Evolutionary conservation across 2,797 vertebrate species (phyloP), one percentile per base, ranked within the genome.

Genomic region (Semaprochilodus insignis): DNA sequence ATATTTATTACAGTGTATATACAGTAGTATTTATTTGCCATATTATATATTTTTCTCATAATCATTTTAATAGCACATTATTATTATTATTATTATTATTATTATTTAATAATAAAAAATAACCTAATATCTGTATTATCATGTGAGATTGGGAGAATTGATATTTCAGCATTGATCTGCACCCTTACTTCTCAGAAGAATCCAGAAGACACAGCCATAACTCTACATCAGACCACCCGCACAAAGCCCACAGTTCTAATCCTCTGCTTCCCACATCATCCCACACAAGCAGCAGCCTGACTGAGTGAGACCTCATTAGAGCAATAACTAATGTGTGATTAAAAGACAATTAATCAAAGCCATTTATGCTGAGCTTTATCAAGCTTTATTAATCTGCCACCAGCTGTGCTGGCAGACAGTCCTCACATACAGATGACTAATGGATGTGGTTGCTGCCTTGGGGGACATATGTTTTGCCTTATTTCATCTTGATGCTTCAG

Each of bases 221-320:
- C 40, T 23, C 15, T 54, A 55, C 4, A 48, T 25, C 27, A 74
- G 79, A 66, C 79, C 79, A 74, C 79, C 27, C 59, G 52, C 31
- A 74, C 6, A 31, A 31, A 65, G 40, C 23, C 25, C 14, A 17
- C 48, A 74, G 78, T 73, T 57, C 71, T 60, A 72, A 81, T 81
- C 48, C 66, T 67, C 62, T 19, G 16, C 57, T 70, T 77, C 81
- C 77, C 71, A 75, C 59, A 76, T 80, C 51, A 48, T 7, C 55
- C 34, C 23, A 65, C 74, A 44, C 40, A 44, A 77, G 44, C 77
- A 77, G 65, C 57, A 75, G n/a, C 65, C 54, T 40, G 44, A n/a
- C 48, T 72, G 59, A 80, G 44, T 72, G 31, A 80, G 72, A 73
- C 51, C 59, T 44, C 66, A 81, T 76, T 81, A 69, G 66, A 36